These are phyloP conservation scores for Chelonia mydas DNA, from an alignment of 2,797 vertebrate species.

Conservation along the genomic window DNA sequence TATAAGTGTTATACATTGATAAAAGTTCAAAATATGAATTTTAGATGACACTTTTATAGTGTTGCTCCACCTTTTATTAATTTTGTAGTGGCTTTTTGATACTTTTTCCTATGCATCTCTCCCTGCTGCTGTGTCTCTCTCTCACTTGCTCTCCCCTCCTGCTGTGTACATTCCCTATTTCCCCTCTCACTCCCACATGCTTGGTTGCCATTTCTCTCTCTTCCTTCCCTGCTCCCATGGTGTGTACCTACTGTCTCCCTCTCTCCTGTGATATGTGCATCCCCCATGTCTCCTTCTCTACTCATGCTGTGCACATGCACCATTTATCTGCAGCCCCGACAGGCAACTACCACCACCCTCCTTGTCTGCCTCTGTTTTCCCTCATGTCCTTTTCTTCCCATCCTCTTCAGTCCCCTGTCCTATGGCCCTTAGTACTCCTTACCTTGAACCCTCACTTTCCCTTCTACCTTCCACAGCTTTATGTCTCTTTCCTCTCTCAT, in stretches of 20 bases:
- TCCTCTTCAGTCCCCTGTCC: neutral
- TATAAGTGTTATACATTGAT: conserved; percentile 51
- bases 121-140: conserved; percentile 68
- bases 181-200: conserved; percentile 47
- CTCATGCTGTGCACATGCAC: neutral
- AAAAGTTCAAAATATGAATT: conserved; percentile 29
- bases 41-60: conserved; percentile 28
- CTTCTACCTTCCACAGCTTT: conserved; percentile 46
- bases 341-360: conserved; percentile 5
- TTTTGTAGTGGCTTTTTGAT: conserved; percentile 29
- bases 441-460: conserved; percentile 32
- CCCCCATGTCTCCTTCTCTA: conserved; percentile 35
- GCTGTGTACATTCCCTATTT: conserved; percentile 66
- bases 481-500: conserved; percentile 2
- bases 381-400: neutral
- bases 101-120: conserved; percentile 34
- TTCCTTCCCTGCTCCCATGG: conserved; percentile 53
- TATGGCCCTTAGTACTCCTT: neutral
- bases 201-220: conserved; percentile 56
- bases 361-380: neutral
- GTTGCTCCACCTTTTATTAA: conserved; percentile 35
- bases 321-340: conserved; percentile 48
- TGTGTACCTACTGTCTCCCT: conserved; percentile 47
- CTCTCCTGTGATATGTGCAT: conserved; percentile 40
- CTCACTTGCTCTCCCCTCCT: conserved; percentile 42